phyloP scores from a whole-genome alignment of 2,113 vertebrate genomes.

The Gorilla gorilla region DNA sequence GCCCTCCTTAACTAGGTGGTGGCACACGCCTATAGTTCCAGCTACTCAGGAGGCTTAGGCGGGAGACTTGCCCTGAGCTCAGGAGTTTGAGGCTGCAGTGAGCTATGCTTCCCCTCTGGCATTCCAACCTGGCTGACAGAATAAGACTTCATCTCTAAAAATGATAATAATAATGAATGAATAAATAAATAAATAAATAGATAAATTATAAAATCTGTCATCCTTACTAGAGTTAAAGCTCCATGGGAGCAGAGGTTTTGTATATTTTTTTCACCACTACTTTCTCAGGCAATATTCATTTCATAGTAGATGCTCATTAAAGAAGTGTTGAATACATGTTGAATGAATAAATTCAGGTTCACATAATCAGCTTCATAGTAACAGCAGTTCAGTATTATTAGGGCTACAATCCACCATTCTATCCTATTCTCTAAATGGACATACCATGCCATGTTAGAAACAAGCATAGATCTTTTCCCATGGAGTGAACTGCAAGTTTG shows the following conservation, averaged over 20 bases:
- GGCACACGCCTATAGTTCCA: not conserved
- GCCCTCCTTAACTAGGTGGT: not conserved
- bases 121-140: not conserved
- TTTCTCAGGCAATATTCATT: not conserved
- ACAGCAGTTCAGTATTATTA: rapidly evolving
- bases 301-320: not conserved
- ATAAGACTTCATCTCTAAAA: not conserved
- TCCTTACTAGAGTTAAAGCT: not conserved
- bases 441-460: not conserved
- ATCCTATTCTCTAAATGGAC: not conserved
- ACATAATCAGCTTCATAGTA: not conserved
- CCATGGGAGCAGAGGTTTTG: not conserved
- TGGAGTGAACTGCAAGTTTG: not conserved
- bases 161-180: not conserved
- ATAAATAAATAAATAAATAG: not conserved
- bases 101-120: not conserved
- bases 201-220: not conserved
- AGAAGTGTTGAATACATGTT: not conserved
- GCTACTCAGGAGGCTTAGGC: not conserved
- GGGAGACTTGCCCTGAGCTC: not conserved
- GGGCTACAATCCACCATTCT: not conserved
- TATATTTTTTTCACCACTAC: not conserved
- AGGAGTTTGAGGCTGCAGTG: not conserved
- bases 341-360: not conserved
- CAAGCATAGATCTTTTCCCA: not conserved